A percentile compares a stretch with the other conserved stretches of the same genome.
Conservation (phyloP, 1,140 invertebrate species). For the Drosophila orena region DNA sequence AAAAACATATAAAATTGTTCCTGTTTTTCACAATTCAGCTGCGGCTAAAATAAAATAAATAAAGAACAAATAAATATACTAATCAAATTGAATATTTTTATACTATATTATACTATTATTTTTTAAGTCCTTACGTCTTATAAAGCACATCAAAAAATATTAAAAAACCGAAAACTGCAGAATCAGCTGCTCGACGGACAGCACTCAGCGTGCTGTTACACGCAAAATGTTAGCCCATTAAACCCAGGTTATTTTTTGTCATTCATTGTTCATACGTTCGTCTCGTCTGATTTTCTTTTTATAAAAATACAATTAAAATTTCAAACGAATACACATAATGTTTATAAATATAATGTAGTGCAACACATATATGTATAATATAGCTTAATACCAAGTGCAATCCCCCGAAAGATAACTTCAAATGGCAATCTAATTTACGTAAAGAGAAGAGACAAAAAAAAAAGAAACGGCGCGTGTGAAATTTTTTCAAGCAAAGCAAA, state of each 20-base stretch:
- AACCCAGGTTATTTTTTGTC: constrained; percentile 6
- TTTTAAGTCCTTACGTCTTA: no score
- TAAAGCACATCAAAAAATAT: no score
- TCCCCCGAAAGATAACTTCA: constrained; percentile 53
- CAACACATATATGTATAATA: constrained; percentile 50
- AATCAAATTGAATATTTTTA: no score
- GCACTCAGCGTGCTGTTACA: not conserved
- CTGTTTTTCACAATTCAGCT: no score
- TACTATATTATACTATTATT: no score
- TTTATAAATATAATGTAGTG: constrained; percentile 60
- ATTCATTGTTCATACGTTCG: constrained; percentile 33
- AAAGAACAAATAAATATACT: no score
- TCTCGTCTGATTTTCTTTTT: constrained; percentile 74
- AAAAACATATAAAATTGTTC: no score
- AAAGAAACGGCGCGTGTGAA: constrained; percentile 79
- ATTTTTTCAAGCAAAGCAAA: constrained; percentile 71
- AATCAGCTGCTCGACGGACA: not conserved
- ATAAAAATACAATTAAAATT: constrained; percentile 57
- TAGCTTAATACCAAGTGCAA: constrained; percentile 64
- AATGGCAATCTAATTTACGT: constrained; percentile 73
- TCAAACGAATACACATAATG: constrained; percentile 66
- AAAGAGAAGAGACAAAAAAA: constrained; percentile 51
- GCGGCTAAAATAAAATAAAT: no score
- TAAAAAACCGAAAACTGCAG: not conserved
- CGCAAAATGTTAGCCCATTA: constrained; percentile 3